Percentiles rank a stretch among this genome's conserved stretches.
Conservation (phyloP, 2,888 invertebrate species). For the Apodemia duryi region DNA sequence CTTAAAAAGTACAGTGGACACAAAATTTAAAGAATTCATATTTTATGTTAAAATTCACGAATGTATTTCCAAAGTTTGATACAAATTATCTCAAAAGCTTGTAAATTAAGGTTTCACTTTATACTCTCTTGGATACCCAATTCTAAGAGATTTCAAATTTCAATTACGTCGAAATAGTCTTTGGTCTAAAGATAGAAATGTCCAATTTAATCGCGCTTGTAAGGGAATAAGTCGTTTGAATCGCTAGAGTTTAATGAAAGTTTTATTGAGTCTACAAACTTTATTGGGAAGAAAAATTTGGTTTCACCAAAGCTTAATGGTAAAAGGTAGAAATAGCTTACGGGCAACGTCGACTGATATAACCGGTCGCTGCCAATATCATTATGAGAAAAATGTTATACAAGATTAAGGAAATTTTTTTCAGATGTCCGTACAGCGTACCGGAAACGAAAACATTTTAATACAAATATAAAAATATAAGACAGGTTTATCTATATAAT, state of each 20-base stretch:
- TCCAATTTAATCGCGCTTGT: slow-evolving; percentile 25
- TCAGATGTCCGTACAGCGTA: no score
- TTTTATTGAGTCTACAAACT: slow-evolving; percentile 9
- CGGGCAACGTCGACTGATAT: no score
- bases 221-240: slow-evolving; percentile 3
- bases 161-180: slow-evolving; percentile 35
- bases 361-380: no score
- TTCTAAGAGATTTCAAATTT: slow-evolving; percentile 34
- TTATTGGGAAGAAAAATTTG: background rate
- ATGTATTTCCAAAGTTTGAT: background rate
- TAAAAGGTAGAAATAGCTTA: no score
- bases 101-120: slow-evolving; percentile 10
- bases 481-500: no score
- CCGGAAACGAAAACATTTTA: no score
- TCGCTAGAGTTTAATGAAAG: slow-evolving; percentile 11
- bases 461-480: no score
- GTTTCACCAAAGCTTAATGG: background rate
- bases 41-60: background rate
- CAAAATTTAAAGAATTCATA: background rate
- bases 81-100: slow-evolving; percentile 4
- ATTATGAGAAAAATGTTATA: no score
- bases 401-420: no score
- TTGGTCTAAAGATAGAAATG: slow-evolving; percentile 32
- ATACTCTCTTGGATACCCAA: slow-evolving; percentile 30
- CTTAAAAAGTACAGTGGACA: background rate